phyloP scores from a whole-genome alignment of 2,113 vertebrate genomes.

The Brachionichthys hirsutus region DNA sequence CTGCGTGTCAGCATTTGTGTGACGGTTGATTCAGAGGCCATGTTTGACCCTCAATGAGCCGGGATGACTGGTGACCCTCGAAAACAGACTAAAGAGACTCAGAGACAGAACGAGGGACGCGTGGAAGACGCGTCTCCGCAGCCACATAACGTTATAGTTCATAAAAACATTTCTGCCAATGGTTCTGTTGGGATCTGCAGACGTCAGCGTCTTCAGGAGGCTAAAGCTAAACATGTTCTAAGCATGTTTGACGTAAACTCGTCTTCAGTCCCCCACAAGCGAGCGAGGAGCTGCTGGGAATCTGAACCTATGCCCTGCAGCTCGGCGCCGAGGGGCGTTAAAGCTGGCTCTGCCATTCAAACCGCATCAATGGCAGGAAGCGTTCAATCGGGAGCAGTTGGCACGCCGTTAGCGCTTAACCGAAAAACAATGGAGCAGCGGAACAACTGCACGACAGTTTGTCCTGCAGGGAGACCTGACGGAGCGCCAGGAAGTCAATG shows the following conservation, averaged over 20 bases:
- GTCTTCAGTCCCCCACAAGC: neutral
- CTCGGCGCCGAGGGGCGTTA: neutral
- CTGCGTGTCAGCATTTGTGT: slow-evolving; percentile 27
- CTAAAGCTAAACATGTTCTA: neutral
- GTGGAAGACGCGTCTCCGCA: too few relatives aligned
- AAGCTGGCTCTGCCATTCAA: neutral
- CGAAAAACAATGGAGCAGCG: slow-evolving; percentile 35
- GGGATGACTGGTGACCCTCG: too few relatives aligned
- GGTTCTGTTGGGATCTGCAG: too few relatives aligned
- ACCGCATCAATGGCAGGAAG: slow-evolving; percentile 55
- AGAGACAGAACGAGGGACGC: too few relatives aligned
- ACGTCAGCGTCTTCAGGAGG: too few relatives aligned
- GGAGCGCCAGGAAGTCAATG: slow-evolving; percentile 7
- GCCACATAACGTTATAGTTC: too few relatives aligned
- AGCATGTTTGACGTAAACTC: neutral
- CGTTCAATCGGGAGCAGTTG: slow-evolving; percentile 24
- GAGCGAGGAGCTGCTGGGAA: neutral
- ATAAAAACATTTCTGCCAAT: too few relatives aligned
- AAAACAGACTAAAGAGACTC: too few relatives aligned
- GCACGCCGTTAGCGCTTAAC: slow-evolving; percentile 6
- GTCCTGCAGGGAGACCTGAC: slow-evolving; percentile 15
- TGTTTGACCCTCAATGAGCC: too few relatives aligned
- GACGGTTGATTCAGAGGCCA: too few relatives aligned
- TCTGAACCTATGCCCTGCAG: slow-evolving; percentile 2
- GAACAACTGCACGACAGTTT: neutral